These are phyloP conservation scores for Gymnocheta viridis DNA, from an alignment of 2,888 invertebrate species.

Conservation along the genomic window DNA sequence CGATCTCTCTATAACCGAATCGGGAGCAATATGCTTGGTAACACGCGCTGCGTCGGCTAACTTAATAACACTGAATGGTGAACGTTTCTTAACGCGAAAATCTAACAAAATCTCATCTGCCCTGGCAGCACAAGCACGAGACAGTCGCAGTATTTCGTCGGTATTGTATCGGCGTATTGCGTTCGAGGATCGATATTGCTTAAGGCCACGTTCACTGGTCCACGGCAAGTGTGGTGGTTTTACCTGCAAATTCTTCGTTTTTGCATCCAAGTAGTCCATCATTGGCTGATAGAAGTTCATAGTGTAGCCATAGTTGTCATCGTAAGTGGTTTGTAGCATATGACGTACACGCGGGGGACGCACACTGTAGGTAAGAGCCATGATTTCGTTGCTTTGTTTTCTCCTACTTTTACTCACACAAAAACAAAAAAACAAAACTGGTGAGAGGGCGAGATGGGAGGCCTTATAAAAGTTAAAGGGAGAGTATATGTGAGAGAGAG, in stretches of 20 bases:
- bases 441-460: background rate
- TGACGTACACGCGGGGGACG: constrained; percentile 79
- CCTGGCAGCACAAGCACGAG: constrained; percentile 86
- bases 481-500: constrained; percentile 8
- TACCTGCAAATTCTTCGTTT: constrained; percentile 82
- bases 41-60: constrained; percentile 83
- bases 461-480: background rate
- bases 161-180: constrained; percentile 86
- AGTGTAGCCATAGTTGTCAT: constrained; percentile 92
- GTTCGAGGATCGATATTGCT: constrained; percentile 86
- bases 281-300: constrained; percentile 94
- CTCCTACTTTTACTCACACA: constrained; percentile 43
- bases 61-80: constrained; percentile 83
- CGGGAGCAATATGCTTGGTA: constrained; percentile 82
- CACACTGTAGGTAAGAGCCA: constrained; percentile 80
- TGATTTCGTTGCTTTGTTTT: constrained; percentile 67
- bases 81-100: constrained; percentile 80
- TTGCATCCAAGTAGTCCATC: constrained; percentile 91
- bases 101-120: constrained; percentile 86
- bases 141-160: constrained; percentile 86
- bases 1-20: constrained; percentile 82
- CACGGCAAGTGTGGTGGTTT: constrained; percentile 87
- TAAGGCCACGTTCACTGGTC: constrained; percentile 87
- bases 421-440: background rate
- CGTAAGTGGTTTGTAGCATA: constrained; percentile 84